Base-by-base conservation (phyloP, 2,888 invertebrate species). In the Endomychus coccineus region DNA sequence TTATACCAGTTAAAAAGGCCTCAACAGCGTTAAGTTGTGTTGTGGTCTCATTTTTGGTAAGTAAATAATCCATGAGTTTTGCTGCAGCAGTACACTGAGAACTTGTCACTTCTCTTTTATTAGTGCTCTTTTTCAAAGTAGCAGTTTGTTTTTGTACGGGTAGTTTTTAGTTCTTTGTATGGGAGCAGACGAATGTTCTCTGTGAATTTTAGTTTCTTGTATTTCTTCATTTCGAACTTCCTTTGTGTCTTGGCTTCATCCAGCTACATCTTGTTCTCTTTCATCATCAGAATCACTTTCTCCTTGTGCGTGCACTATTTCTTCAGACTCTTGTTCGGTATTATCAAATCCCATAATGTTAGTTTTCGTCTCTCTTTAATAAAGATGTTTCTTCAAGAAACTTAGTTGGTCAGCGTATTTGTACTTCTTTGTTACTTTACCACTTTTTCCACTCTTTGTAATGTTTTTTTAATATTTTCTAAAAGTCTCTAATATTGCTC, bases 1-100 rank as follows among this genome's bases (percentile, higher is more conserved):
- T 40, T 10, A 45, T 24, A 11, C 45, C 43, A 17, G 40, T 25
- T 27, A 44, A 24, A 44, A 45, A 44, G 22, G 43, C 43, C 25
- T 45, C 43, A 25, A 45, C 39, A n/a, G 43, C 39, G 23, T 42
- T 41, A 13, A 3, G 3, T 19, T 14, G 15, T 4, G 24, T 30
- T 23, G 27, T 7, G 6, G 21, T 39, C 16, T 29, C 28, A 9
- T 35, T 35, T 19, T 24, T 41, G 15, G 31, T 23, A 5, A 36
- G 29, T 12, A 42, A 9, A 17, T 37, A 43, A 17, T 42, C 37
- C 34, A 43, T 27, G n/a, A 43, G 27, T 19, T 10, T 12, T 9
- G 36, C 4, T 10, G 34, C n/a, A n/a, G n/a, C n/a, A n/a, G n/a
- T n/a, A n/a, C n/a, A n/a, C n/a, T n/a, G n/a, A n/a, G n/a, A n/a